Evolutionary conservation across 2,888 invertebrate genomes (phyloP).

Genomic region (Ernsta delagoae): DNA sequence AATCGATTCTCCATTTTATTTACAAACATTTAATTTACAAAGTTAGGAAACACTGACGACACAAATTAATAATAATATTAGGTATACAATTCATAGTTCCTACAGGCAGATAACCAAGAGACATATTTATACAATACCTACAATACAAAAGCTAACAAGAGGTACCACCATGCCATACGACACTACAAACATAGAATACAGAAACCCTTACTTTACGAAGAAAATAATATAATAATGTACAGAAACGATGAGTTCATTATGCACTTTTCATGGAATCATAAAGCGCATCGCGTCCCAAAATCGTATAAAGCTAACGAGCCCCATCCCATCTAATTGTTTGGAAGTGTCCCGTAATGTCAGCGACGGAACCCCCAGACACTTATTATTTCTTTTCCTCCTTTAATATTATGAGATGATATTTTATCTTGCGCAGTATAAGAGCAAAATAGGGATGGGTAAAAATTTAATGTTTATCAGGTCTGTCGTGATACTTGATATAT

Average conservation of each 20-base stretch:
- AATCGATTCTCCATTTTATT: no score
- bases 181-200: not conserved
- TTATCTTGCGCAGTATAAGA: slow-evolving; percentile 52
- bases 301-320: slow-evolving; percentile 74
- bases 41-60: no score
- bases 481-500: no score
- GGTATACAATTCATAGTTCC: no score
- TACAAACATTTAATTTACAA: no score
- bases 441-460: slow-evolving; percentile 43
- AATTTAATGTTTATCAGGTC: not conserved
- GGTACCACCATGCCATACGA: no score
- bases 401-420: slow-evolving; percentile 78
- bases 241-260: slow-evolving; percentile 30
- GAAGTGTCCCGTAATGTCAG: slow-evolving; percentile 68
- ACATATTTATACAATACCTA: no score
- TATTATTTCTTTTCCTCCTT: slow-evolving; percentile 72
- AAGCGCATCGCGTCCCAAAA: slow-evolving; percentile 61
- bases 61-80: no score
- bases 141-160: no score
- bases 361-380: slow-evolving; percentile 51
- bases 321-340: slow-evolving; percentile 79
- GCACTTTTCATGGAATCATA: slow-evolving; percentile 58
- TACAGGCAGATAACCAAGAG: no score
- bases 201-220: slow-evolving; percentile 5
- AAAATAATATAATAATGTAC: slow-evolving; percentile 23